A percentile compares a stretch with the other conserved stretches of the same genome.
Conservation (phyloP, 2,888 invertebrate genomes). For the Ectobius pallidus region DNA sequence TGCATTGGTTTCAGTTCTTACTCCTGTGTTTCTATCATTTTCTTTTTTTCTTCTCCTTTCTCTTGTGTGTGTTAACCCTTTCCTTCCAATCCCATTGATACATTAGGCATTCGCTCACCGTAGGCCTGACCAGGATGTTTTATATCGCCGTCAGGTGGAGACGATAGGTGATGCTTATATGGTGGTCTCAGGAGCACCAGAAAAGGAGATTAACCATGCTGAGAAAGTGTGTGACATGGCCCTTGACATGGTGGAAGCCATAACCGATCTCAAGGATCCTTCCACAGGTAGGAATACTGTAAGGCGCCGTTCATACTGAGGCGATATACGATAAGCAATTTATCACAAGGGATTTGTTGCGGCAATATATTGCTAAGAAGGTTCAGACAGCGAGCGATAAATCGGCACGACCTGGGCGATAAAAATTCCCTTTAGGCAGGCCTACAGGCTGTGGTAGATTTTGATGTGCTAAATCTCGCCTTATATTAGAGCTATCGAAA, state of each 20-base stretch:
- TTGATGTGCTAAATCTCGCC: too few species aligned
- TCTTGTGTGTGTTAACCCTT: conserved; percentile 1
- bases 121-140: conserved; percentile 35
- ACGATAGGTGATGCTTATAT: conserved; percentile 98
- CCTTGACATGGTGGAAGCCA: conserved; percentile 93
- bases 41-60: not conserved
- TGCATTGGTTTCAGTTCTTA: not conserved
- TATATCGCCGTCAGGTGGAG: conserved; percentile 72
- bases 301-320: too few species aligned
- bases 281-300: conserved; percentile 87
- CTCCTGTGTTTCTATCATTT: not conserved
- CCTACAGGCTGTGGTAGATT: too few species aligned
- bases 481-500: too few species aligned
- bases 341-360: too few species aligned
- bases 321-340: too few species aligned
- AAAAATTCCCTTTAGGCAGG: too few species aligned
- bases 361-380: too few species aligned
- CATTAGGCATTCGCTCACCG: conserved; percentile 28
- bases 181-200: conserved; percentile 96
- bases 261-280: conserved; percentile 89
- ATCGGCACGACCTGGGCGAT: too few species aligned
- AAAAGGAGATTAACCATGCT: conserved; percentile 87
- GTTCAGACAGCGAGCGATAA: too few species aligned
- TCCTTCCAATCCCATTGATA: not conserved
- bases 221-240: conserved; percentile 95